A percentile compares a stretch with the other conserved stretches of the same genome.
These are phyloP conservation scores for Heteromyza rotundicornis DNA, from an alignment of 2,888 invertebrate genomes.

Conservation along the genomic window DNA sequence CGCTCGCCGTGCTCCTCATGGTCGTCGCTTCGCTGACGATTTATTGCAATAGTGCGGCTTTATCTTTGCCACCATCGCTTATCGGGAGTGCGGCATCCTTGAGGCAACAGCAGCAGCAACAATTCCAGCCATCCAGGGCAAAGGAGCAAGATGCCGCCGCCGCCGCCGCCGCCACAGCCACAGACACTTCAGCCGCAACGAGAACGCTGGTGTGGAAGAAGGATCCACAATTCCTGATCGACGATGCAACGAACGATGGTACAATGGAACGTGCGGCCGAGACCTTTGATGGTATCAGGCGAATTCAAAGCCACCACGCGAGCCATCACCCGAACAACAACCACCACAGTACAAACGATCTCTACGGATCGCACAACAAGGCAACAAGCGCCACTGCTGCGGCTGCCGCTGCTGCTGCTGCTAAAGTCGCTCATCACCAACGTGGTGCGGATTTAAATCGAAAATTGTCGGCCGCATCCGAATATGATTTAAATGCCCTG, in stretches of 20 bases:
- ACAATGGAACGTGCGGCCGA: conserved; percentile 30
- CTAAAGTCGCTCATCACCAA: conserved; percentile 1
- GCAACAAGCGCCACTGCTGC: conserved; percentile 20
- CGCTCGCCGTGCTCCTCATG: conserved; percentile 52
- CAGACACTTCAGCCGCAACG: neutral
- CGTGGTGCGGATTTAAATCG: conserved; percentile 43
- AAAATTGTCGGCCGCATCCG: conserved; percentile 38
- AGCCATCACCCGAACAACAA: conserved; percentile 16
- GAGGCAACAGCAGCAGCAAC: too few species aligned
- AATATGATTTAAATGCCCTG: conserved; percentile 44
- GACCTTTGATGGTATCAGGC: conserved; percentile 29
- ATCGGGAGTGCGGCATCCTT: conserved; percentile 54
- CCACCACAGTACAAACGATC: conserved; percentile 17
- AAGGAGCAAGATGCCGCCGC: conserved; percentile 7
- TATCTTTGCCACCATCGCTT: conserved; percentile 60
- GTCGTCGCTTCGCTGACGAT: conserved; percentile 52
- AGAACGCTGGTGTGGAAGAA: conserved; percentile 41
- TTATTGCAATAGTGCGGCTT: conserved; percentile 52
- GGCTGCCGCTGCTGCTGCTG: conserved; percentile 9
- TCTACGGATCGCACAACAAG: conserved; percentile 20
- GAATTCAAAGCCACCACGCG: conserved; percentile 20
- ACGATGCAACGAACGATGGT: conserved; percentile 32
- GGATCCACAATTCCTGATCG: conserved; percentile 48
- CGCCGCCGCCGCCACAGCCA: conserved; percentile 19
- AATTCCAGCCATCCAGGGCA: neutral